These are phyloP conservation scores for Prietella phreatophila DNA, from an alignment of 2,113 vertebrate species.

Conservation along the genomic window DNA sequence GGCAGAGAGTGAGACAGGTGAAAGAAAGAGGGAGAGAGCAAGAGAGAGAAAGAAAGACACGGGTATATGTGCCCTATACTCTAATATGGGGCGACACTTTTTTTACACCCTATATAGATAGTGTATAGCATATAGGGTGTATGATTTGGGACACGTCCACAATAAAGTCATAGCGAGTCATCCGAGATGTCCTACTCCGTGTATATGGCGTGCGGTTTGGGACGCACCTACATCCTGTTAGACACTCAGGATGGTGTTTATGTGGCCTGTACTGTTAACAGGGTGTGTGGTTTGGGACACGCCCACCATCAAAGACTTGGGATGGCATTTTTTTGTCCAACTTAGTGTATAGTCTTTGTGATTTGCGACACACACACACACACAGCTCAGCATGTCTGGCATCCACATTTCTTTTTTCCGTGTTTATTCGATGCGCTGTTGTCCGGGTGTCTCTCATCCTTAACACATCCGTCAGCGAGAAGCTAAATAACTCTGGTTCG, in stretches of 20 bases:
- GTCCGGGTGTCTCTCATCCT: conserved; percentile 27
- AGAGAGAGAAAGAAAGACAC: no score
- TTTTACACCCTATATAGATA: no score
- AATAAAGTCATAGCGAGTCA: background rate
- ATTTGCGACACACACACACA: background rate
- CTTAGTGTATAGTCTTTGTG: background rate
- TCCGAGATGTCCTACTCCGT: background rate
- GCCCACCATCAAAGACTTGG: background rate
- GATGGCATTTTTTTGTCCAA: background rate
- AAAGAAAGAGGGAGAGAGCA: no score
- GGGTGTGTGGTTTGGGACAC: background rate
- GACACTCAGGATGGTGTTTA: background rate
- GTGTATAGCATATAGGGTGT: no score
- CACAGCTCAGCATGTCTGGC: conserved; percentile 1
- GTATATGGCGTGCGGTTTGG: background rate
- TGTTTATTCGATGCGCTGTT: conserved; percentile 21
- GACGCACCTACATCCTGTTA: background rate
- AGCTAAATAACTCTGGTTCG: conserved; percentile 1
- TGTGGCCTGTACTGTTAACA: background rate
- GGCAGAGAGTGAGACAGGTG: no score
- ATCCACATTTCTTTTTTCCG: background rate
- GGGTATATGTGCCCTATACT: no score
- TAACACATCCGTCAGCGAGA: conserved; percentile 27
- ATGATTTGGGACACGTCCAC: background rate
- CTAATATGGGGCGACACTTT: no score